Evolutionary conservation across 2,113 vertebrate species (phyloP), one percentile per base, ranked within the genome.

Genomic region (Trichechus manatus): DNA sequence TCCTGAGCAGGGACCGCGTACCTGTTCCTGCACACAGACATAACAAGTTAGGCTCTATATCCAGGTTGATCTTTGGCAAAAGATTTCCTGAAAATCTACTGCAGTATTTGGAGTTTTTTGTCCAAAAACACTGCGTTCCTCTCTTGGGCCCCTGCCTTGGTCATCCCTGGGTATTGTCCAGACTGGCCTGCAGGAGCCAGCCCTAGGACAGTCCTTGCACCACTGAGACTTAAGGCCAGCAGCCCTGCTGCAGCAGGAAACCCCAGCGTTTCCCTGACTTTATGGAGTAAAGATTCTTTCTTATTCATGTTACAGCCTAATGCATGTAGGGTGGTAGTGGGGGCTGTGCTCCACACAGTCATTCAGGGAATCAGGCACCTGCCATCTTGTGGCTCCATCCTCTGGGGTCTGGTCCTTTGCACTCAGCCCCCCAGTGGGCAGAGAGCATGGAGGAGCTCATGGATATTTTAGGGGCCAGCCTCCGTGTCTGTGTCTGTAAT

Each of bases 321-420:
- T 61, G 59, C 80, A 1, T 0, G 0, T 3, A 10, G 39, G 56
- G 9, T 0, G 33, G 8, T 11, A 20, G 31, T 14, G 33, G 20
- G 25, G 36, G 22, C 29, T 75, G 10, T 42, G 66, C 33, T 44
- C 74, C 31, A 29, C 72, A 75, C 4, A 56, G n/a, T 44, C 36
- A 33, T 31, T 6, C 0, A 3, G 29, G 47, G 61, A 36, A 63
- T 3, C 47, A 11, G 44, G 56, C 33, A 31, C 17, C 47, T 68
- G 53, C 77, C 0, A 0, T 4, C 77, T 13, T 7, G 6, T 2
- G 31, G 68, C 31, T 74, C 75, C 36, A 4, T 11, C 50, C 78
- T 25, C 22, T 15, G 15, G 11, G 72, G 31, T 78, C 56, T 33
- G 23, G 44, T 6, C 47, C 10, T 39, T 6, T 17, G 9, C n/a